These are phyloP conservation scores for Onthophagus taurus DNA, from an alignment of 1,140 invertebrate species.

Conservation along the genomic window DNA sequence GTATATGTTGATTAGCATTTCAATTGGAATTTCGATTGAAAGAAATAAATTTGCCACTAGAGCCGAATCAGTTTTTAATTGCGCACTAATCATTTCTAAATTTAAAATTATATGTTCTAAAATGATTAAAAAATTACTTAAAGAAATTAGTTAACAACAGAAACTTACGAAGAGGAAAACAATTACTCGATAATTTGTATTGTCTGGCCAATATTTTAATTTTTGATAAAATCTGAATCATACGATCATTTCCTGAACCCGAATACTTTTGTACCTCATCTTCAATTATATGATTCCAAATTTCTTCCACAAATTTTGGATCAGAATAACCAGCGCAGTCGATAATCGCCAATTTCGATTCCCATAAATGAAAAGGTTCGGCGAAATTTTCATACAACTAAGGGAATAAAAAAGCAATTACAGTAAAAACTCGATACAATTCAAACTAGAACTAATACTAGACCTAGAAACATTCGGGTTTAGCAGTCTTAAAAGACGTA, in stretches of 20 bases:
- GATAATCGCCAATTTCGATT: conserved; percentile 77
- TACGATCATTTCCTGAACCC: conserved; percentile 49
- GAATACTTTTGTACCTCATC: conserved; percentile 43
- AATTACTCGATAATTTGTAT: conserved; percentile 61
- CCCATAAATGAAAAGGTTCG: conserved; percentile 70
- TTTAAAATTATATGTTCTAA: conserved; percentile 62
- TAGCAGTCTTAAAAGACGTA: too few relatives aligned
- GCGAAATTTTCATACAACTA: conserved; percentile 78
- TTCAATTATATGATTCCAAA: conserved; percentile 68
- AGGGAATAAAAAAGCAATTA: background rate
- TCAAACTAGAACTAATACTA: too few relatives aligned
- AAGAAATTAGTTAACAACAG: conserved; percentile 13
- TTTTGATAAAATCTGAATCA: conserved; percentile 60
- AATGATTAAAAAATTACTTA: conserved; percentile 28
- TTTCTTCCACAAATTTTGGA: conserved; percentile 58
- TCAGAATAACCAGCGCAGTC: conserved; percentile 75
- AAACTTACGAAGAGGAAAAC: conserved; percentile 64
- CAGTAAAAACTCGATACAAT: too few relatives aligned
- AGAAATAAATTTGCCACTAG: conserved; percentile 60
- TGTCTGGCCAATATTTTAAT: conserved; percentile 61
- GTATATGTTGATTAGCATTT: conserved; percentile 64
- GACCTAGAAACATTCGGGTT: too few relatives aligned
- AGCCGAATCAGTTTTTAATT: conserved; percentile 53
- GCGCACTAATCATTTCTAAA: conserved; percentile 63
- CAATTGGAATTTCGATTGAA: conserved; percentile 58